Evolutionary conservation across 2,113 vertebrate genomes (phyloP).

Genomic region (Hippocampus comes): DNA sequence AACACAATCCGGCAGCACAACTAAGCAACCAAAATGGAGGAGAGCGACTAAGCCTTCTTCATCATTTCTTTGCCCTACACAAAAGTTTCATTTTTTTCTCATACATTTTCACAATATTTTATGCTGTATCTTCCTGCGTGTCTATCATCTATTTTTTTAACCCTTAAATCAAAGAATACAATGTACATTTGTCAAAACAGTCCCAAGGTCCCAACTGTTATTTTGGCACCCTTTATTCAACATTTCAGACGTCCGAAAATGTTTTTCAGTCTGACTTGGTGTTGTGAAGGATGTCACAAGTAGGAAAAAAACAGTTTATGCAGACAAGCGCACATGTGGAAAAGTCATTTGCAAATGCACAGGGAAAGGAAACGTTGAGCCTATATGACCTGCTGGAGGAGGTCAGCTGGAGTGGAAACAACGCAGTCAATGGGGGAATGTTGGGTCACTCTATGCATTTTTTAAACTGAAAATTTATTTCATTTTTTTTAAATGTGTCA

Average conservation of each 20-base stretch:
- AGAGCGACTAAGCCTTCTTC: too few relatives aligned
- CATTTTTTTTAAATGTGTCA: neutral
- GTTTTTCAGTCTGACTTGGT: neutral
- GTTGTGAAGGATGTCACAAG: neutral
- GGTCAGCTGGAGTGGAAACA: conserved; percentile 35
- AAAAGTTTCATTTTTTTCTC: neutral
- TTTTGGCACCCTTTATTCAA: neutral
- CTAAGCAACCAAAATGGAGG: too few relatives aligned
- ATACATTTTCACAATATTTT: neutral
- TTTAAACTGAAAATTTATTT: neutral
- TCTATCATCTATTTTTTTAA: neutral
- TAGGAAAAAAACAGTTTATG: conserved; percentile 3
- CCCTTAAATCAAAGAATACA: neutral
- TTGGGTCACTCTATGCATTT: neutral
- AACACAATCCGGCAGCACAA: too few relatives aligned
- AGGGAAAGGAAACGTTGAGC: conserved; percentile 15
- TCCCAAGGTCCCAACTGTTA: neutral
- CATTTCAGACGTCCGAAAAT: neutral
- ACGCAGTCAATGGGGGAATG: conserved; percentile 21
- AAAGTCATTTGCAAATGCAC: conserved; percentile 49
- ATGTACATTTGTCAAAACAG: neutral
- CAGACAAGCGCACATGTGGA: conserved; percentile 33
- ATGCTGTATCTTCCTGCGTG: neutral
- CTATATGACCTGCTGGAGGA: conserved; percentile 15
- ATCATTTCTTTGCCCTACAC: too few relatives aligned